phyloP scores from a whole-genome alignment of 1,140 invertebrate genomes.

The Microvelia longipes region DNA sequence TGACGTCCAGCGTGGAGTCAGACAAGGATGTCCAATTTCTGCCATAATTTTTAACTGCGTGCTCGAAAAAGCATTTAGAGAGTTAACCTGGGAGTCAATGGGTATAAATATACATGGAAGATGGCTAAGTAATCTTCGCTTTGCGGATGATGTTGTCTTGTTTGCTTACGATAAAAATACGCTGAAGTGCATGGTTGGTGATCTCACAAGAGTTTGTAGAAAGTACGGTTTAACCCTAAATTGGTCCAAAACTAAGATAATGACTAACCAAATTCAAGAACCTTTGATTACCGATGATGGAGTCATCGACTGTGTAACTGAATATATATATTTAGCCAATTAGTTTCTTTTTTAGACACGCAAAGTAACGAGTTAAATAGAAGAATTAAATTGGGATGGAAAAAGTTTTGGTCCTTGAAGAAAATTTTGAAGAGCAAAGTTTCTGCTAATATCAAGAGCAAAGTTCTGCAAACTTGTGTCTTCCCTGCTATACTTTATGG shows the following conservation, averaged over 20 bases:
- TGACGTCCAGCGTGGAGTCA: neutral
- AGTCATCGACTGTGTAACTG: slow-evolving; percentile 8
- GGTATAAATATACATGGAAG: slow-evolving; percentile 19
- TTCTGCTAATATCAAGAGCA: slow-evolving; percentile 1
- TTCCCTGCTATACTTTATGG: slow-evolving; percentile 11
- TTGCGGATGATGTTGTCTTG: slow-evolving; percentile 27
- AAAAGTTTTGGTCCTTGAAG: slow-evolving; percentile 11
- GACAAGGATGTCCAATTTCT: slow-evolving; percentile 16
- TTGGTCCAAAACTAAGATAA: slow-evolving; percentile 8
- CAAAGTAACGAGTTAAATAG: slow-evolving; percentile 8
- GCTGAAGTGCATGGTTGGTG: slow-evolving; percentile 4
- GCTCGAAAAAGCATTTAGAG: slow-evolving; percentile 18
- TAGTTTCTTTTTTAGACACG: neutral
- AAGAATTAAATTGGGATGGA: slow-evolving; percentile 12
- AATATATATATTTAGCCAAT: neutral
- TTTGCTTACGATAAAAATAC: slow-evolving; percentile 12
- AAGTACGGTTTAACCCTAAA: slow-evolving; percentile 12
- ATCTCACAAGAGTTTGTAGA: slow-evolving; percentile 4
- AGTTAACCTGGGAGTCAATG: slow-evolving; percentile 15
- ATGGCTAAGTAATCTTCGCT: slow-evolving; percentile 23
- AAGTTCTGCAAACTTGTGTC: slow-evolving; percentile 7
- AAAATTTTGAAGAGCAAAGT: slow-evolving; percentile 4
- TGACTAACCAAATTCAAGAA: slow-evolving; percentile 2
- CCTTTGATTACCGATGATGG: slow-evolving; percentile 1
- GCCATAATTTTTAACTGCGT: slow-evolving; percentile 18